Evolutionary conservation across 2,888 invertebrate genomes (phyloP).

Genomic region (Clanis bilineata): DNA sequence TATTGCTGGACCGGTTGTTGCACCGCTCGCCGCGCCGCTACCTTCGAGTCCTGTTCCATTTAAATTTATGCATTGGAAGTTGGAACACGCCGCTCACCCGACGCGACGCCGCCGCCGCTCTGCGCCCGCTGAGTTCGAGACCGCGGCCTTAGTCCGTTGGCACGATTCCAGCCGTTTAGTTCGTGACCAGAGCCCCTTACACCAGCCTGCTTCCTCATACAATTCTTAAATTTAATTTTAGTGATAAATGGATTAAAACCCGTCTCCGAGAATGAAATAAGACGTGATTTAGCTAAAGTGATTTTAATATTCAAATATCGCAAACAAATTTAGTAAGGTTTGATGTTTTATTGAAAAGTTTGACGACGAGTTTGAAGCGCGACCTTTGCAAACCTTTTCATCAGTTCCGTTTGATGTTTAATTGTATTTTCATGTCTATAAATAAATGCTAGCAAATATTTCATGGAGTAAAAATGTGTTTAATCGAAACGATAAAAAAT

Average conservation of each 20-base stretch:
- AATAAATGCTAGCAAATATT: too few species aligned
- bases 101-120: too few species aligned
- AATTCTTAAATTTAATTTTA: slow-evolving; percentile 45
- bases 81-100: too few species aligned
- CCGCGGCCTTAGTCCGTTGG: slow-evolving; percentile 28
- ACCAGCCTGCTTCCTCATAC: slow-evolving; percentile 29
- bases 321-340: neutral
- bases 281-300: slow-evolving; percentile 15
- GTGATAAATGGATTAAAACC: slow-evolving; percentile 51
- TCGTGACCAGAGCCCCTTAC: slow-evolving; percentile 36
- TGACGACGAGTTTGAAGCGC: neutral
- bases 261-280: slow-evolving; percentile 22
- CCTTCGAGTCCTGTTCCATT: too few species aligned
- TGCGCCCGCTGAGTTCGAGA: too few species aligned
- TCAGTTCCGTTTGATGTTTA: neutral
- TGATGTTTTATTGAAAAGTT: slow-evolving; percentile 1
- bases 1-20: too few species aligned
- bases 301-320: neutral
- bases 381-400: slow-evolving; percentile 5
- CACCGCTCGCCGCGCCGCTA: too few species aligned
- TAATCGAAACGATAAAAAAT: too few species aligned
- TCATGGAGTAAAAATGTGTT: too few species aligned
- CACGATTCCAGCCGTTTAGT: slow-evolving; percentile 33
- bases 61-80: too few species aligned
- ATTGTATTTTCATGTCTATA: neutral